Percentiles rank a stretch among this genome's conserved stretches.
These are phyloP conservation scores for Sphenodon punctatus DNA, from an alignment of 2,797 vertebrate species.

Conservation along the genomic window DNA sequence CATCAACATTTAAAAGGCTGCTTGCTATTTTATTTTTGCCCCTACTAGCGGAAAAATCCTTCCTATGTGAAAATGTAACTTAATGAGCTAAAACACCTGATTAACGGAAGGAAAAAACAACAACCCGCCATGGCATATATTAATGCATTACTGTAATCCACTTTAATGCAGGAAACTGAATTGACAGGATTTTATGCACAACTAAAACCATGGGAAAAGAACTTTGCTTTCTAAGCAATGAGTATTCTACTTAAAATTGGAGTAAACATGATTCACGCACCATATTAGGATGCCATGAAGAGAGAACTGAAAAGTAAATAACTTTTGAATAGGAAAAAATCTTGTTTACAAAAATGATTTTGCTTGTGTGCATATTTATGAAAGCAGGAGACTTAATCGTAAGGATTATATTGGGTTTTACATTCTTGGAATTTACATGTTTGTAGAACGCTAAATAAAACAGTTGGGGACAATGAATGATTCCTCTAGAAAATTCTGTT, in stretches of 20 bases:
- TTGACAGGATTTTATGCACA: constrained; percentile 10
- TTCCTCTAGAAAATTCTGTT: background rate
- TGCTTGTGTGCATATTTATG: background rate
- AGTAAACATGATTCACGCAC: constrained; percentile 34
- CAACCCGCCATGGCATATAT: constrained; percentile 42
- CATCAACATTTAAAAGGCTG: constrained; percentile 30
- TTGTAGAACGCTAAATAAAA: background rate
- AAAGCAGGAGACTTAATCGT: background rate
- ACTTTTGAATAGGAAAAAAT: constrained; percentile 7
- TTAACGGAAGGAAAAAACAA: too few relatives aligned
- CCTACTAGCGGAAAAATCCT: constrained; percentile 35
- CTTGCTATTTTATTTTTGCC: constrained; percentile 50
- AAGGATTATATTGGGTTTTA: background rate
- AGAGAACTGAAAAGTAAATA: constrained; percentile 38
- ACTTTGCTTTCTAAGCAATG: constrained; percentile 35
- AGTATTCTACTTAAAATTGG: constrained; percentile 34
- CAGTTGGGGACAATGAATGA: background rate
- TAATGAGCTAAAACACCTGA: constrained; percentile 47
- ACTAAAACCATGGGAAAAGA: background rate
- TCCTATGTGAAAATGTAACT: constrained; percentile 52
- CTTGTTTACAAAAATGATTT: background rate
- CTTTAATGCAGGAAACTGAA: constrained; percentile 39
- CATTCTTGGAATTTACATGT: background rate
- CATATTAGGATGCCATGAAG: constrained; percentile 25
- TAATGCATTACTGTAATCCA: constrained; percentile 57